Conservation (phyloP, 2,113 vertebrate genomes). For the Cynopterus brachyotis region DNA sequence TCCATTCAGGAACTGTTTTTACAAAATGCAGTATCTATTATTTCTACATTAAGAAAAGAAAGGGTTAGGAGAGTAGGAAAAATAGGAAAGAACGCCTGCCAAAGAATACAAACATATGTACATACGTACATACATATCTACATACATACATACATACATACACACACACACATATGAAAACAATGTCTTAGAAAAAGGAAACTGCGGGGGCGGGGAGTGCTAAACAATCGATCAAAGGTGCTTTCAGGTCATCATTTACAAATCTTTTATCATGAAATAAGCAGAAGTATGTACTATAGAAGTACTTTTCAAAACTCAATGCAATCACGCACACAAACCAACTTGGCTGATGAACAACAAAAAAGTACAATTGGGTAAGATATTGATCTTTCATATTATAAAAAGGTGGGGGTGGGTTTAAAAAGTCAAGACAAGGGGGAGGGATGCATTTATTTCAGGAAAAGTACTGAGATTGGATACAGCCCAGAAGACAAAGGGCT, state of each 20-base stretch:
- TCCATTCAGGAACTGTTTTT: neutral
- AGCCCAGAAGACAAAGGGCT: neutral
- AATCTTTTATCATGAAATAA: neutral
- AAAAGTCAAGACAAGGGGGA: neutral
- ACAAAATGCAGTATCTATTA: neutral
- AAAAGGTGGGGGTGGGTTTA: neutral
- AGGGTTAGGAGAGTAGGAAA: neutral
- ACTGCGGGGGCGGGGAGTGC: neutral
- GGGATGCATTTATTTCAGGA: neutral
- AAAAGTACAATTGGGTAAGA: neutral
- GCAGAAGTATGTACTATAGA: neutral
- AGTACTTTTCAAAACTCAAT: neutral
- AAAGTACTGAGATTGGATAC: neutral
- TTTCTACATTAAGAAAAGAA: neutral
- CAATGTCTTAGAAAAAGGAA: neutral
- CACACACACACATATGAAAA: no score
- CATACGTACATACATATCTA: neutral
- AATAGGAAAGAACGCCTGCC: neutral
- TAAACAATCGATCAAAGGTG: neutral
- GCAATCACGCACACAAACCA: neutral
- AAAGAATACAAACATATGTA: no score
- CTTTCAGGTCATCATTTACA: neutral
- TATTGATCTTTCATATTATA: neutral
- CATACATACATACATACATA: rapidly evolving
- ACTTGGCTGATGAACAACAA: neutral